Evolutionary conservation across 2,888 invertebrate species (phyloP).

Genomic region (Noctua comes): DNA sequence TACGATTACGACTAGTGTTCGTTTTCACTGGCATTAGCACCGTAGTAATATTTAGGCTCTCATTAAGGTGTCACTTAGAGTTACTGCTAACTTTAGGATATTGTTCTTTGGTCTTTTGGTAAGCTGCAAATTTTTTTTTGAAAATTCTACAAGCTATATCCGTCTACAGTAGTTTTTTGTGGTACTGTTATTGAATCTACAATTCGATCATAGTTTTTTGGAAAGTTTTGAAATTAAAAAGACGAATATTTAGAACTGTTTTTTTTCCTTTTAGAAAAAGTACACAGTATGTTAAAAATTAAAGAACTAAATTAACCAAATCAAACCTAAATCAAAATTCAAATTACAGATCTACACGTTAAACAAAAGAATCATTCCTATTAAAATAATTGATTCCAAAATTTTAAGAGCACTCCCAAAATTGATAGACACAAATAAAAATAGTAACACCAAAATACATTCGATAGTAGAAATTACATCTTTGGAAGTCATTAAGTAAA

Average conservation of each 20-base stretch:
- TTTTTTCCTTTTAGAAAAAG: no score
- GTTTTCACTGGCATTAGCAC: not conserved
- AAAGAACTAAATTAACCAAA: not conserved
- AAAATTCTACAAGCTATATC: not conserved
- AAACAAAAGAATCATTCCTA: slow-evolving; percentile 42
- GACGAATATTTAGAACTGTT: not conserved
- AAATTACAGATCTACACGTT: slow-evolving; percentile 36
- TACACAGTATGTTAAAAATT: not conserved
- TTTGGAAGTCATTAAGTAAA: slow-evolving; percentile 76
- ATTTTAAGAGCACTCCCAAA: slow-evolving; percentile 26
- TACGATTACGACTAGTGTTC: not conserved
- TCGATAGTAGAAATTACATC: slow-evolving; percentile 65
- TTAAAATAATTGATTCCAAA: slow-evolving; percentile 55
- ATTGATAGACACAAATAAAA: slow-evolving; percentile 56
- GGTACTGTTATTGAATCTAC: not conserved
- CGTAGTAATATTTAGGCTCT: not conserved
- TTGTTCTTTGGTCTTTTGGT: not conserved
- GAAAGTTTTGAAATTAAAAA: not conserved
- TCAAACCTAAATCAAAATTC: slow-evolving; percentile 41
- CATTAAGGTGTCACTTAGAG: not conserved
- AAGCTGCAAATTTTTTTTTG: not conserved
- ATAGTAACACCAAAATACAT: slow-evolving; percentile 35
- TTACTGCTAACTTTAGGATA: not conserved
- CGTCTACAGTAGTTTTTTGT: not conserved
- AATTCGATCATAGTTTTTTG: not conserved